Base-by-base conservation (phyloP, 1,140 invertebrate genomes). In the Orussus abietinus region DNA sequence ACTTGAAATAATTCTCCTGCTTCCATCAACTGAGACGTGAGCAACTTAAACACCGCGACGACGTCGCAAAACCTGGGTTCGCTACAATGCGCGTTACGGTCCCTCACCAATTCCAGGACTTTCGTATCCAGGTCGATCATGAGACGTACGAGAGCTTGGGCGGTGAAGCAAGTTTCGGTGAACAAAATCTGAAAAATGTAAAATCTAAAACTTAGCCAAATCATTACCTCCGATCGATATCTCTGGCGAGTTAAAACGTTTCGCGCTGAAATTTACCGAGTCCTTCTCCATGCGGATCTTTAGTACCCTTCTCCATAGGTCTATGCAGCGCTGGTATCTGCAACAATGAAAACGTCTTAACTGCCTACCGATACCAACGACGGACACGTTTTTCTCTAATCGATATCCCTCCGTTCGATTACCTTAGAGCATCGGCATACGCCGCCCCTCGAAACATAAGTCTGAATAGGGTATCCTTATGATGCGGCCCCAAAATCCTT, bases 401-500 rank as follows among this genome's bases (percentile, higher is more conserved):
- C n/a, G n/a, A n/a, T n/a, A n/a, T n/a, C n/a, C n/a, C n/a, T n/a
- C n/a, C n/a, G n/a, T n/a, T n/a, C 38, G 36, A 11, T 15, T 46
- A 66, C 66, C 66, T 80, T 43, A 89, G 70, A 12, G 86, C 81
- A 65, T 94, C 90, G 1, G 88, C 90, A 72, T 91, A 93, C 0
- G 88, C 82, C 3, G 90, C 91, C 25, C 90, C 90, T 41, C 89
- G 72, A 57, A 78, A 82, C 78, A 82, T 81, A 2, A 82, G 49
- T 21, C 88, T 78, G 53, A 89, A 90, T n/a, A 92, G 78, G 41
- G 85, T 88, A 61, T 93, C 89, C 66, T 90, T 90, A 62, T 93
- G 90, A 51, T 80, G 66, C 4, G 80, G 72, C 3, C 89, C 90
- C 18, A 93, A 72, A 52, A 93, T 84, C 55, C 90, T 74, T 66